phyloP scores from a whole-genome alignment of 1,140 invertebrate genomes.

The Papilio dardanus region DNA sequence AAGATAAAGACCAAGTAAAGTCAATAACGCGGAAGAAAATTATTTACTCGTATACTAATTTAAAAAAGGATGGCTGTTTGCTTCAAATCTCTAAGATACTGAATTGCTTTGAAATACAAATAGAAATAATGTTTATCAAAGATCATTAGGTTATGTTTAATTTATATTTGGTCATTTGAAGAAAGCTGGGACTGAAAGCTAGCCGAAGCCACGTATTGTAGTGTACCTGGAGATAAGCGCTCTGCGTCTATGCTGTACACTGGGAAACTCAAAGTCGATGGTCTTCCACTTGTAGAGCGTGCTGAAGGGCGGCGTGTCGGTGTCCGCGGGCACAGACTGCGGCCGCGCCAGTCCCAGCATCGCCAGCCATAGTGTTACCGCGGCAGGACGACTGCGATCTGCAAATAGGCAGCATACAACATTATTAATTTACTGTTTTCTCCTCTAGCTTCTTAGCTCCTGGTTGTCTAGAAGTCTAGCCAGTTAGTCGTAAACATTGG shows the following conservation, averaged over 20 bases:
- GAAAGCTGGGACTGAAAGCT: background rate
- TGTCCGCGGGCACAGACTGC: conserved; percentile 59
- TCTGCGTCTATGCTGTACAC: conserved; percentile 47
- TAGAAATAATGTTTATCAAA: no score
- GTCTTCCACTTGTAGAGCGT: conserved; percentile 78
- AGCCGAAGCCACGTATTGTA: background rate
- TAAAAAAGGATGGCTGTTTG: no score
- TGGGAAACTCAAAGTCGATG: conserved; percentile 73
- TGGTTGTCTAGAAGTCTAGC: background rate
- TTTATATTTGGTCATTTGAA: background rate
- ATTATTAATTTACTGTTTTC: conserved; percentile 28
- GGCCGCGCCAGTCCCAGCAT: conserved; percentile 62
- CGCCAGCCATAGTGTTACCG: conserved; percentile 65
- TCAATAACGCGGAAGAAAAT: no score
- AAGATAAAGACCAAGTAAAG: background rate
- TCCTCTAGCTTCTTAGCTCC: conserved; percentile 21
- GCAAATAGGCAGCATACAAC: conserved; percentile 40
- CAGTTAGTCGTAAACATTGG: background rate
- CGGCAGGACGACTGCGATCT: conserved; percentile 53
- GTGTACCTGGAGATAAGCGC: conserved; percentile 58
- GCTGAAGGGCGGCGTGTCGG: conserved; percentile 70
- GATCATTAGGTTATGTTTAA: background rate
- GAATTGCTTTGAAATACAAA: no score
- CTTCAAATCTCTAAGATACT: no score
- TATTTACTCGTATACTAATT: no score